Base-by-base conservation (phyloP, 1,140 invertebrate species). In the Phymastichus coffea region DNA sequence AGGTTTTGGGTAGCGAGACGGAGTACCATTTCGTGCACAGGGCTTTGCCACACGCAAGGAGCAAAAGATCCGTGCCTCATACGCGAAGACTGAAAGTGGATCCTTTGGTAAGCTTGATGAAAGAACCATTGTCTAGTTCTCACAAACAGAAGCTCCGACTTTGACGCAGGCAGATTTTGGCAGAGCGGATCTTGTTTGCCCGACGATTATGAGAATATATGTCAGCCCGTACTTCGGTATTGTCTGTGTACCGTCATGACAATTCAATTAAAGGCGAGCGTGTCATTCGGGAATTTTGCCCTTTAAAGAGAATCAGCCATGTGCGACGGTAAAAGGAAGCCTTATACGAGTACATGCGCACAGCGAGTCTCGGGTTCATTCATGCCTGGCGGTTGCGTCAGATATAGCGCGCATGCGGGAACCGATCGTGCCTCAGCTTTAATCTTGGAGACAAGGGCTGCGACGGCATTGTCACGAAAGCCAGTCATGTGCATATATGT, bases 21-120 rank as follows among this genome's bases (percentile, higher is more conserved):
- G 94, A 96, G 76, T 97, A 91, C 80, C 94, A 97, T 77, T 97
- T 98, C 79, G 83, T 93, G 23, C 93, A 97, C 73, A 85, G 86
- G 64, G 90, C 90, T 10, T 77, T 98, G 43, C 90, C 94, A n/a
- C 87, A 92, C 65, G 89, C 90, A 20, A 82, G 95, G 30, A 85
- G 85, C 37, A 90, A 90, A 70, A 81, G 95, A 61, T 96, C 94
- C 69, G 84, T 97, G 49, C 82, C 88, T 6, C 94, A 97, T 71
- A 90, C 88, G 44, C 84, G 94, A 65, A 82, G 86, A 63, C 84
- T 98, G 17, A 95, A 95, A 79, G 86, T 90, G 30, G 92, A 97
- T 80, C 94, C 94, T 52, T 71, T 91, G 83, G 95, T 97, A 80
- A 94, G 90, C 82, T 60, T n/a, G n/a, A n/a, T n/a, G n/a, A n/a